A percentile compares a stretch with the other conserved stretches of the same genome.
These are phyloP conservation scores for Epizoanthus scotinus DNA, from an alignment of 92 coral and sea anemone genomes.

Conservation along the genomic window DNA sequence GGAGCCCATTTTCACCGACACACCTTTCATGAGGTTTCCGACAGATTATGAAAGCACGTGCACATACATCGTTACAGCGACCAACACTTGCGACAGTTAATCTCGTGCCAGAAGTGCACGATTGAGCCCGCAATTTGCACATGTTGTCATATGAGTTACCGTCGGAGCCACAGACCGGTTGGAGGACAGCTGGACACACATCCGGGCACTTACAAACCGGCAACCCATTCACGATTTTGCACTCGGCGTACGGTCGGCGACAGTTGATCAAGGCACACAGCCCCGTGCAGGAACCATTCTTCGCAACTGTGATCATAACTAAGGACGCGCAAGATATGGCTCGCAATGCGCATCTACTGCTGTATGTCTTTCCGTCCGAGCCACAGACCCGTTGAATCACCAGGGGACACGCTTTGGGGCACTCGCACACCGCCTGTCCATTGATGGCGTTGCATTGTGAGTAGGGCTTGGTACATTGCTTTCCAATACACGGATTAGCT, in stretches of 20 bases:
- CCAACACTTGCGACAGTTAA: too few relatives aligned
- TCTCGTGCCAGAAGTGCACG: too few relatives aligned
- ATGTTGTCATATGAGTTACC: neutral
- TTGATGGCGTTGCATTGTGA: neutral
- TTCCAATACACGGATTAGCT: conserved; percentile 6
- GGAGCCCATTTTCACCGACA: too few relatives aligned
- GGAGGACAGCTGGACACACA: neutral
- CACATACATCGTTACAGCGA: too few relatives aligned
- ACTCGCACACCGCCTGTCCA: conserved; percentile 1
- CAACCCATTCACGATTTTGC: neutral
- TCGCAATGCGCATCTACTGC: neutral
- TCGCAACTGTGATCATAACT: neutral
- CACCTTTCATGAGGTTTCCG: too few relatives aligned
- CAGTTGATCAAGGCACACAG: neutral
- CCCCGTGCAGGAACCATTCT: neutral
- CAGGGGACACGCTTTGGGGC: neutral
- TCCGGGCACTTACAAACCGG: neutral
- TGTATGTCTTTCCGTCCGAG: conserved; percentile 7
- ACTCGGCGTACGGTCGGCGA: neutral
- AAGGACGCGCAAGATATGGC: neutral
- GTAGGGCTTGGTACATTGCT: neutral
- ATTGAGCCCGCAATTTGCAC: too few relatives aligned
- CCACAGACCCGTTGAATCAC: neutral
- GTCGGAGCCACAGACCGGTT: neutral
- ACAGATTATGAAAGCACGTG: too few relatives aligned